Evolutionary conservation across 2,113 vertebrate species (phyloP).

Genomic region (Charina bottae): DNA sequence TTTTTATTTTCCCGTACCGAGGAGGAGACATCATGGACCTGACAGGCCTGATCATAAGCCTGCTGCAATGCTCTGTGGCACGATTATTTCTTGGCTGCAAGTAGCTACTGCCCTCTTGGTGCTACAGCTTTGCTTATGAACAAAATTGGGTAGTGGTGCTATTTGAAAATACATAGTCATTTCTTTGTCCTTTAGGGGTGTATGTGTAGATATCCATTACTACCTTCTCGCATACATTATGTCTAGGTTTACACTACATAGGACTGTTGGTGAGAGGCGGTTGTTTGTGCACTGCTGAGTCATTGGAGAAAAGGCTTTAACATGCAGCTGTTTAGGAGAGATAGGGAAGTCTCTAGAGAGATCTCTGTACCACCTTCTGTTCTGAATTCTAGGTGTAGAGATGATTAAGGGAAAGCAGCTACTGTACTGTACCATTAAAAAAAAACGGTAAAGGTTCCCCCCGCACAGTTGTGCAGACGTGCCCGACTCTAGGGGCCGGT

Average conservation of each 20-base stretch:
- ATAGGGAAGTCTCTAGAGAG: not conserved
- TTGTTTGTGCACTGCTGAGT: conserved; percentile 1
- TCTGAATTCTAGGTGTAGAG: not conserved
- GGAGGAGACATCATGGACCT: not conserved
- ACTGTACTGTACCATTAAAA: too few relatives aligned
- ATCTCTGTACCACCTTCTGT: not conserved
- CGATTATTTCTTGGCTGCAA: not conserved
- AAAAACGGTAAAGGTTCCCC: too few relatives aligned
- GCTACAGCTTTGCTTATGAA: not conserved
- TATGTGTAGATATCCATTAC: not conserved
- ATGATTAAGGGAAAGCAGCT: not conserved
- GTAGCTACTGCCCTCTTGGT: not conserved
- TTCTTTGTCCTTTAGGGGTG: not conserved
- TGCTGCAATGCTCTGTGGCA: not conserved
- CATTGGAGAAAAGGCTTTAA: not conserved
- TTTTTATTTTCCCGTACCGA: not conserved
- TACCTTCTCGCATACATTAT: not conserved
- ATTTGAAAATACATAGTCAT: not conserved
- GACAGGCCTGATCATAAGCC: not conserved
- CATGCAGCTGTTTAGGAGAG: not conserved
- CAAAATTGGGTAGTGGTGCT: not conserved
- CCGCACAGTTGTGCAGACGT: too few relatives aligned
- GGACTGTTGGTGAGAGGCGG: not conserved
- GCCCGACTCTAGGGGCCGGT: too few relatives aligned
- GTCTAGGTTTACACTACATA: not conserved